Conservation (phyloP, 2,888 invertebrate species). For the Carabus problematicus region DNA sequence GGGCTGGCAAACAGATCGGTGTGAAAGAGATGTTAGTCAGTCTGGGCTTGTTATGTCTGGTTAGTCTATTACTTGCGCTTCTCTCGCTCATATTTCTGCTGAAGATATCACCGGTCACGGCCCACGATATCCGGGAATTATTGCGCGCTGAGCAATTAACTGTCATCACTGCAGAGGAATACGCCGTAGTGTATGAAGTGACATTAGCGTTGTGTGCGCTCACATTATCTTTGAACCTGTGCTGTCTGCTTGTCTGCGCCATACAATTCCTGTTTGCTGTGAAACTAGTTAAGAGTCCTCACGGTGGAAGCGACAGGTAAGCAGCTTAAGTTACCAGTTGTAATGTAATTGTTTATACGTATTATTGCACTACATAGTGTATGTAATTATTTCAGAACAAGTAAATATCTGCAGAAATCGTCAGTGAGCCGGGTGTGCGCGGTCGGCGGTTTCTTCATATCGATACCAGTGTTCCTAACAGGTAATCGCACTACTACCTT, state of each 20-base stretch:
- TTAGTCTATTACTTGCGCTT: constrained; percentile 82
- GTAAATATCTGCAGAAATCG: constrained; percentile 91
- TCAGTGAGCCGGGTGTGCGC: constrained; percentile 90
- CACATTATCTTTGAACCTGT: constrained; percentile 86
- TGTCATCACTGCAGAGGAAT: constrained; percentile 76
- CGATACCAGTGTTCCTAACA: constrained; percentile 92
- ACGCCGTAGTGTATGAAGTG: constrained; percentile 89
- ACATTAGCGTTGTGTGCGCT: constrained; percentile 88
- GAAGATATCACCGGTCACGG: constrained; percentile 78
- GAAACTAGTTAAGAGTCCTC: constrained; percentile 86
- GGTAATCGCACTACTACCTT: constrained; percentile 68
- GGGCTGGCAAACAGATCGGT: constrained; percentile 64
- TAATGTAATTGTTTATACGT: constrained; percentile 22
- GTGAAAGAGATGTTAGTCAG: constrained; percentile 84
- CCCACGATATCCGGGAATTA: constrained; percentile 64
- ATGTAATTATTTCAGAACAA: constrained; percentile 72
- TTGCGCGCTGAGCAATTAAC: constrained; percentile 65
- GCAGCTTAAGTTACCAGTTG: constrained; percentile 43
- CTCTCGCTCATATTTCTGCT: constrained; percentile 84
- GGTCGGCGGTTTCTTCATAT: constrained; percentile 92
- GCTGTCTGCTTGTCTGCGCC: constrained; percentile 91
- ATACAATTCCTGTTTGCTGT: constrained; percentile 94
- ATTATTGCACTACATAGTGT: constrained; percentile 46
- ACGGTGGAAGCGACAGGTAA: constrained; percentile 74
- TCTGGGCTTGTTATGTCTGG: constrained; percentile 82